Percentiles rank a stretch among this genome's conserved stretches.
These are phyloP conservation scores for Megalonaias nervosa DNA, from an alignment of 1,140 invertebrate genomes.

Conservation along the genomic window DNA sequence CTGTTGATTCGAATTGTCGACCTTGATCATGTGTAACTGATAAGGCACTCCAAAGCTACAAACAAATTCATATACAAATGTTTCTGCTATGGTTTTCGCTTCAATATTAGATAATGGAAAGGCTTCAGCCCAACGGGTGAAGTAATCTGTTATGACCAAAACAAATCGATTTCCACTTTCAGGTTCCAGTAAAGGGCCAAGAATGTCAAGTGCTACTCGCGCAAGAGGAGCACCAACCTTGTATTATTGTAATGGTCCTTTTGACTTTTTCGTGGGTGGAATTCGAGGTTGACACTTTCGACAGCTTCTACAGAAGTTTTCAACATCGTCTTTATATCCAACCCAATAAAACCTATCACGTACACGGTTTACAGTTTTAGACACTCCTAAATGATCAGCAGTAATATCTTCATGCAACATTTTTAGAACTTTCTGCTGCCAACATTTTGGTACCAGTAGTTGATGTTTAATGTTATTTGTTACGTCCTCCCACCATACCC, in stretches of 20 bases:
- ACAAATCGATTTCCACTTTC: constrained; percentile 49
- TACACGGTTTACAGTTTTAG: too few species aligned
- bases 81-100: constrained; percentile 27
- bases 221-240: constrained; percentile 41
- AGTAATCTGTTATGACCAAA: constrained; percentile 50
- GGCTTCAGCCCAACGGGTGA: constrained; percentile 58
- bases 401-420: too few species aligned
- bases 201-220: constrained; percentile 56
- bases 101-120: constrained; percentile 4
- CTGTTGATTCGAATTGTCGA: neutral
- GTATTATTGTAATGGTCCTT: constrained; percentile 13
- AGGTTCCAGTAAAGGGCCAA: constrained; percentile 57
- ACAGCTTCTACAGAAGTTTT: constrained; percentile 22
- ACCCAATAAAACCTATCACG: constrained; percentile 27
- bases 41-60: constrained; percentile 18
- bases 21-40: too few species aligned
- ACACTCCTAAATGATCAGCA: too few species aligned
- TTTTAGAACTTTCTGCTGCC: too few species aligned
- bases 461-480: too few species aligned
- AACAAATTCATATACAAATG: constrained; percentile 35
- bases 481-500: too few species aligned
- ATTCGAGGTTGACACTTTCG: constrained; percentile 25
- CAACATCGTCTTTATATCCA: constrained; percentile 18
- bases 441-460: too few species aligned
- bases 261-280: neutral